Base-by-base conservation (phyloP, 2,113 vertebrate genomes). In the Marcusenius ussheri region DNA sequence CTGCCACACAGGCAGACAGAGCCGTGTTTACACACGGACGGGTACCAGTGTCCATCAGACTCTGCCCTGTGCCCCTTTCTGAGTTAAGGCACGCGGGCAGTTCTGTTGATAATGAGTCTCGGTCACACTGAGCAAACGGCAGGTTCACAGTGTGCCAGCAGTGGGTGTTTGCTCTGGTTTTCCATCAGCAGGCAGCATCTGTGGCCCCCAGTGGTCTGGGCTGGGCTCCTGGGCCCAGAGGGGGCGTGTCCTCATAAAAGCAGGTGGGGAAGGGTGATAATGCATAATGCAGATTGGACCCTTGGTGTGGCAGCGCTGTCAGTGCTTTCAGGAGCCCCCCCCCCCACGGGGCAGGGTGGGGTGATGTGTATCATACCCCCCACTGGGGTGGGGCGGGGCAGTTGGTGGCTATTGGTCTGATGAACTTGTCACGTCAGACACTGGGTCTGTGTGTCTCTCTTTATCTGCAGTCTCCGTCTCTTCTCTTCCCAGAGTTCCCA, bases 401-500 rank as follows among this genome's bases (percentile, higher is more conserved):
- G 51, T 5, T 53, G 51, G 51, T 53, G 51, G 51, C 5, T 9
- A n/a, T 3, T 24, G 39, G 3, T 24, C 19, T 35, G 5, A 35
- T 47, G 45, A 45, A 24, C 42, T 2, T 2, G 9, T 84, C 45
- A n/a, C 39, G 10, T 45, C 42, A 45, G 39, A 19, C 8, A 19
- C 39, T 84, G 80, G 42, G 1, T 83, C 19, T 83, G 24, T 35
- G 39, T 46, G 42, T 47, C 6, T 46, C 42, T 84, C 7, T n/a
- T 10, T 11, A 31, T 80, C 42, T 83, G 46, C 46, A 39, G 74
- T 92, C 94, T 35, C 45, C 87, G 74, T 87, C 90, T 31, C 47
- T 58, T 47, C 31, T 53, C 56, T 31, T 46, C 58, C 49, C 92
- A 98, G 97, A 89, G 92, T 97, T 94, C 94, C 96, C 91, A 96